Evolutionary conservation across 2,888 invertebrate species (phyloP), one percentile per base, ranked within the genome.

Genomic region (Prosopocoilus inquinatus): DNA sequence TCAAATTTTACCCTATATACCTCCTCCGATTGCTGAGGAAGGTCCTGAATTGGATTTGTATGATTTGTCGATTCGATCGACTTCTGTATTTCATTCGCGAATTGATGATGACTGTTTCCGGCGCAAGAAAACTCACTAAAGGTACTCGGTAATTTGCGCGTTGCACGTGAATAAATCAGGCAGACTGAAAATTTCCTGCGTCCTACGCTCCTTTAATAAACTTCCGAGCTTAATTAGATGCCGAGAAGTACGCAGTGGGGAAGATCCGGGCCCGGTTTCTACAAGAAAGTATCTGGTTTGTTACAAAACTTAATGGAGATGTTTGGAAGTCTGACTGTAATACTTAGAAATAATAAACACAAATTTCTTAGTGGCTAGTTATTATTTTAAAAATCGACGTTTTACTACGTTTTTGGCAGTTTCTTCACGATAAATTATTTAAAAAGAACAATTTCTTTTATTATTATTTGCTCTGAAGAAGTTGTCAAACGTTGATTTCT

Each of bases 1-100:
- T 28, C 20, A 28, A 28, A 3, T n/a, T 39, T 45, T 54, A 60
- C 50, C 56, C 53, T 46, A 52, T 52, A 20, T 50, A 47, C 52
- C 45, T 59, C n/a, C 33, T 57, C 50, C 55, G 50, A 33, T 55
- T 43, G 47, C 50, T 61, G 44, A 76, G 59, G 67, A 77, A 79
- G 38, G 78, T 80, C 55, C 81, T 76, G 67, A 81, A 81, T 63
- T 81, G 80, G 55, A 81, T 71, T 68, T 80, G 79, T 56, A 81
- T 80, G 51, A 80, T 79, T 72, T 77, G 71, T 59, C 73, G 68
- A 68, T 74, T 75, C 7, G 74, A 70, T 60, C 69, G 68, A 63
- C 66, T 70, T 62, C 64, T 70, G 68, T 75, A 75, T 70, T 73
- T 71, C 74, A 74, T 70, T 70, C 69, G 70, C 60, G 60, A 50